A percentile compares a stretch with the other conserved stretches of the same genome.
Conservation (phyloP, 2,113 vertebrate genomes). For the Megalops atlanticus region DNA sequence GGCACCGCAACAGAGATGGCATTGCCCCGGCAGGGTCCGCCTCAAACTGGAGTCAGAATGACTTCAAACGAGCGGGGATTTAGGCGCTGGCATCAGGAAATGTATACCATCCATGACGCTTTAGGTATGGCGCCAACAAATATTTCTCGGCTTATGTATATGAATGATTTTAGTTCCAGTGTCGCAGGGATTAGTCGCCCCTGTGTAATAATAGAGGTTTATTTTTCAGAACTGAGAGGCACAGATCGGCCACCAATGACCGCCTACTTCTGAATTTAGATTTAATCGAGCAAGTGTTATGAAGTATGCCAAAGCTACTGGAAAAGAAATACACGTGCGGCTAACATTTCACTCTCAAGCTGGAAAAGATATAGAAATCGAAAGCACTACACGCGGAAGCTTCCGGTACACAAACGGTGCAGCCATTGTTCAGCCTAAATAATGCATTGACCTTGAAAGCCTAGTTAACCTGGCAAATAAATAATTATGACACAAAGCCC, state of each 20-base stretch:
- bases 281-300: neutral
- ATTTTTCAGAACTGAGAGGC: neutral
- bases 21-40: slow-evolving; percentile 4
- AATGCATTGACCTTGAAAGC: slow-evolving; percentile 11
- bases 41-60: slow-evolving; percentile 35
- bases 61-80: slow-evolving; percentile 43
- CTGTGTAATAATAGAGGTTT: neutral
- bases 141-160: slow-evolving; percentile 46
- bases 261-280: neutral
- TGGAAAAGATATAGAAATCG: neutral
- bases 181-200: slow-evolving; percentile 38
- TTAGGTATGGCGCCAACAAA: slow-evolving; percentile 36
- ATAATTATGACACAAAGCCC: neutral
- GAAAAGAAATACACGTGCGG: neutral
- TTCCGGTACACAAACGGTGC: slow-evolving; percentile 10
- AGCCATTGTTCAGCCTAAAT: neutral
- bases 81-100: slow-evolving; percentile 44
- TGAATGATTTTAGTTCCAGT: slow-evolving; percentile 44
- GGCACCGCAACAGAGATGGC: slow-evolving; percentile 48
- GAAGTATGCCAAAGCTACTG: neutral
- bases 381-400: neutral
- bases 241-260: neutral
- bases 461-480: slow-evolving; percentile 8
- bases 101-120: slow-evolving; percentile 50
- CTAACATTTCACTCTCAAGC: neutral